phyloP scores from a whole-genome alignment of 2,797 vertebrate genomes.

The Malacoctenus gilli region DNA sequence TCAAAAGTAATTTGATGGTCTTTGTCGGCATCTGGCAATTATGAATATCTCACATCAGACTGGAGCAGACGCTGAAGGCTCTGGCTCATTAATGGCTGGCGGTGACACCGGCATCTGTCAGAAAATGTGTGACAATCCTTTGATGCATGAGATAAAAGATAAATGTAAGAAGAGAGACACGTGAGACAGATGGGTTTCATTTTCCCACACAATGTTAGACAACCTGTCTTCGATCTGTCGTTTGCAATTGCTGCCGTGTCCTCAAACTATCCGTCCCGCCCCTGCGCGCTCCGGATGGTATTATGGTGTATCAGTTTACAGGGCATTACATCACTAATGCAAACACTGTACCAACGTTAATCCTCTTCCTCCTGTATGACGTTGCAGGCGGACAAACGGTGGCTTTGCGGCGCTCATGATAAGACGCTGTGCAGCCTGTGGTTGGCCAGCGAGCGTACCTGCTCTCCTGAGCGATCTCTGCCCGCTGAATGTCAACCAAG shows the following conservation, averaged over 20 bases:
- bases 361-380: constrained; percentile 64
- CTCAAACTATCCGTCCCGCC: constrained; percentile 2
- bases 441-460: constrained; percentile 23
- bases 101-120: constrained; percentile 2
- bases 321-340: constrained; percentile 72
- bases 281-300: constrained; percentile 7
- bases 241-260: not conserved
- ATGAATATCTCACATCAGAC: not conserved
- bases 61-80: not conserved
- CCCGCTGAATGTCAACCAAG: constrained; percentile 23
- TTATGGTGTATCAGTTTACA: constrained; percentile 62
- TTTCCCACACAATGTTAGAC: not conserved
- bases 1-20: too few relatives aligned
- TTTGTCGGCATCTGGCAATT: not conserved
- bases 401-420: constrained; percentile 58
- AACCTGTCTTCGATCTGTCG: too few relatives aligned
- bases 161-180: not conserved
- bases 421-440: constrained; percentile 29
- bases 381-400: constrained; percentile 40
- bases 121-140: constrained; percentile 5
- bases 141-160: constrained; percentile 2
- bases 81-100: constrained; percentile 12
- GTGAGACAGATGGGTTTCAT: not conserved
- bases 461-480: constrained; percentile 33
- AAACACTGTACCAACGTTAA: constrained; percentile 64